These are phyloP conservation scores for Rhipidura dahli DNA, from an alignment of 2,113 vertebrate species.

Conservation along the genomic window DNA sequence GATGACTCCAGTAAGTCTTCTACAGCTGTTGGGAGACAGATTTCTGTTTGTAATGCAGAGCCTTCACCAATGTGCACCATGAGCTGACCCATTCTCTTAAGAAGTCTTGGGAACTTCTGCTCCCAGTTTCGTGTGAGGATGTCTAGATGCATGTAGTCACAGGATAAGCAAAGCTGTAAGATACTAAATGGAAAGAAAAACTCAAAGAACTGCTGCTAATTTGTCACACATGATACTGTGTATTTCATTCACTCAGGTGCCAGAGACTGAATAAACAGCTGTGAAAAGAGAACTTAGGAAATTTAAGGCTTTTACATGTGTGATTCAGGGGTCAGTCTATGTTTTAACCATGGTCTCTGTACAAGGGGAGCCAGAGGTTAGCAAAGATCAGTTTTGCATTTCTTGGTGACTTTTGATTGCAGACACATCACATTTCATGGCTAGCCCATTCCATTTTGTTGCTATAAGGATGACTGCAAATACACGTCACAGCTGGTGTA, in stretches of 20 bases:
- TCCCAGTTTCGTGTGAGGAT: neutral
- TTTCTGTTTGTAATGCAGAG: neutral
- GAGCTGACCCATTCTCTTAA: neutral
- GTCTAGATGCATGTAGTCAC: neutral
- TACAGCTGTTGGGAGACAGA: neutral
- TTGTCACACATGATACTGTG: neutral
- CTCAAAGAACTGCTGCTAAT: neutral
- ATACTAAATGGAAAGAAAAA: neutral
- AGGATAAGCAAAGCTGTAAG: neutral
- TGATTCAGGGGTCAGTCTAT: neutral
- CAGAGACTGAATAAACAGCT: neutral
- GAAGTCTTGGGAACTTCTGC: neutral
- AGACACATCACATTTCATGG: neutral
- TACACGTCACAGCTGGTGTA: neutral
- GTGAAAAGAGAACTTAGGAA: neutral
- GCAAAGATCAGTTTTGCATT: neutral
- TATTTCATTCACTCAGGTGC: neutral
- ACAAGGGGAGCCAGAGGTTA: neutral
- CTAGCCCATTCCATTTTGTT: neutral
- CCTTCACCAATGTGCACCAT: neutral
- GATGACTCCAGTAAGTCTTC: neutral
- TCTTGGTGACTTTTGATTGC: neutral
- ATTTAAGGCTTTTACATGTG: accelerated
- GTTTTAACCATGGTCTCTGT: accelerated
- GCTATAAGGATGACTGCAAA: neutral